Conservation (phyloP, 2,797 vertebrate species). For the Natrix natrix region DNA sequence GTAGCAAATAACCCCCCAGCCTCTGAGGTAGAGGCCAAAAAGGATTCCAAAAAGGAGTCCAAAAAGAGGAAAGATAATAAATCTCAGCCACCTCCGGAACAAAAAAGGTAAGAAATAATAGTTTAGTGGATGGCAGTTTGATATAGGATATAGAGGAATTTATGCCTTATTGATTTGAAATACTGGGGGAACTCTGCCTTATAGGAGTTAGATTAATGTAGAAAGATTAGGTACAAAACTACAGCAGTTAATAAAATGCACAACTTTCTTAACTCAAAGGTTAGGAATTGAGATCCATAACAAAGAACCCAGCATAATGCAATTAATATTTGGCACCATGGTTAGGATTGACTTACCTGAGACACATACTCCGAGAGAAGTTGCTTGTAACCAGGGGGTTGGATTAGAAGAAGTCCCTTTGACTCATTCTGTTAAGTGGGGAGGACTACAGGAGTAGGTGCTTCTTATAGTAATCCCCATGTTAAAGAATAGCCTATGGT, state of each 20-base stretch:
- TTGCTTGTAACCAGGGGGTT: neutral
- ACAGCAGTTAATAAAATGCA: neutral
- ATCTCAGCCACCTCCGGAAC: slow-evolving; percentile 77
- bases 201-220: neutral
- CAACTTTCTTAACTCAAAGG: neutral
- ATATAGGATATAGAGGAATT: neutral
- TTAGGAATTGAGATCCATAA: neutral
- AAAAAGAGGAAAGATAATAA: slow-evolving; percentile 91
- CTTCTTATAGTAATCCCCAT: neutral
- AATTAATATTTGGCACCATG: neutral
- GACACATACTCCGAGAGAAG: neutral
- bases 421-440: neutral
- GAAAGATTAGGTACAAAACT: neutral
- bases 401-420: neutral
- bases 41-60: slow-evolving; percentile 91
- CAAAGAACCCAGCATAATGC: neutral
- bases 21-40: slow-evolving; percentile 80
- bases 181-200: neutral
- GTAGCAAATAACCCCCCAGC: slow-evolving; percentile 76
- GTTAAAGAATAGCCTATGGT: neutral
- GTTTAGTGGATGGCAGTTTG: slow-evolving; percentile 39
- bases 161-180: neutral
- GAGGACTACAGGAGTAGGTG: neutral
- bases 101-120: slow-evolving; percentile 82
- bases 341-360: neutral